phyloP scores from a whole-genome alignment of 2,113 vertebrate species.

The Paedocypris sp. region DNA sequence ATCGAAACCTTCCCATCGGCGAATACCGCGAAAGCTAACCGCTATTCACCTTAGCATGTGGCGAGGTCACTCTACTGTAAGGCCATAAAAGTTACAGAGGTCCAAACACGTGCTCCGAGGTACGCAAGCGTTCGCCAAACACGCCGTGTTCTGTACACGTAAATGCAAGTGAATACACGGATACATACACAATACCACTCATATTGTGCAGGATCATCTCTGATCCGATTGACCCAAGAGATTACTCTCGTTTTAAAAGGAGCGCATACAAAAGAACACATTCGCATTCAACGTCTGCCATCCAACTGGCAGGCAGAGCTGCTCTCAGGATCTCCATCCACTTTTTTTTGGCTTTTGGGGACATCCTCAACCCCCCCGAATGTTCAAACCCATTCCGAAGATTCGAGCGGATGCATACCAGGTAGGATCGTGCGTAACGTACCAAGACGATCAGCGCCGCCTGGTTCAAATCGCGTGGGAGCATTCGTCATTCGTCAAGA shows the following conservation, averaged over 20 bases:
- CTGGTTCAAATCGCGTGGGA: too few species aligned
- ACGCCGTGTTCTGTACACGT: conserved; percentile 53
- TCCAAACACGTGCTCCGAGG: conserved; percentile 88
- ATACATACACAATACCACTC: conserved; percentile 9
- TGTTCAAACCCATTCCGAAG: neutral
- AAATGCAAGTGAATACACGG: conserved; percentile 23
- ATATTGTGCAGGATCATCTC: conserved; percentile 12
- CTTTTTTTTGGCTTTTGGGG: neutral
- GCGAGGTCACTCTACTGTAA: conserved; percentile 69
- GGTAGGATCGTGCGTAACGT: too few species aligned
- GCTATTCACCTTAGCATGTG: conserved; percentile 45
- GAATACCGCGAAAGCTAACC: conserved; percentile 34
- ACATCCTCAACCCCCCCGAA: neutral
- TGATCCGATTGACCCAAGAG: neutral
- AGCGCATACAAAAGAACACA: neutral
- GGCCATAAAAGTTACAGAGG: conserved; percentile 61
- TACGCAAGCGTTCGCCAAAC: conserved; percentile 60
- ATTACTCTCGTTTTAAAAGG: neutral
- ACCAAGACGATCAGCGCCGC: too few species aligned
- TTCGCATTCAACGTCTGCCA: conserved; percentile 18
- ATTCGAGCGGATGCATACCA: too few species aligned
- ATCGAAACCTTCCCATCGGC: conserved; percentile 9
- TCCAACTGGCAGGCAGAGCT: neutral
- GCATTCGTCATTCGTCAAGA: neutral
- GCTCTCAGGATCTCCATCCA: neutral